These are phyloP conservation scores for Phalera bucephala DNA, from an alignment of 2,888 invertebrate species.

Conservation along the genomic window DNA sequence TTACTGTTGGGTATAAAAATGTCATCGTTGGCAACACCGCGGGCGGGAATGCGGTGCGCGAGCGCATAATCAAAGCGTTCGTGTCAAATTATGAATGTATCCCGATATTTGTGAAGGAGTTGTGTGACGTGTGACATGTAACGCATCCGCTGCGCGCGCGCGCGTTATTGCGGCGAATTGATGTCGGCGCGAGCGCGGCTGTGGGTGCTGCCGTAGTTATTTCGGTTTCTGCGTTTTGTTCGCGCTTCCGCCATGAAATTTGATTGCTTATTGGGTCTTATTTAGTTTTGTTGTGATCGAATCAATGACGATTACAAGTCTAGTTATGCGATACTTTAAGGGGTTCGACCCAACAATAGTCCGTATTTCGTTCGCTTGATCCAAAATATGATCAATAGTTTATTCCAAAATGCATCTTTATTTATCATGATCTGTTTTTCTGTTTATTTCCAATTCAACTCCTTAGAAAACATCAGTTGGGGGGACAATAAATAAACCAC, in stretches of 20 bases:
- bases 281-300: conserved; percentile 9
- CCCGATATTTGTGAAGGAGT: conserved; percentile 75
- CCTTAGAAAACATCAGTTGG: too few relatives aligned
- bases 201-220: conserved; percentile 43
- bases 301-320: too few relatives aligned
- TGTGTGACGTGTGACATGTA: conserved; percentile 67
- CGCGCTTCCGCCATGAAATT: conserved; percentile 28
- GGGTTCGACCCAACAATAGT: too few relatives aligned
- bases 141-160: conserved; percentile 58
- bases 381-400: too few relatives aligned
- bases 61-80: conserved; percentile 61
- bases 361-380: too few relatives aligned
- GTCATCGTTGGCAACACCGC: conserved; percentile 59
- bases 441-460: too few relatives aligned
- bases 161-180: conserved; percentile 42
- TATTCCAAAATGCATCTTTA: too few relatives aligned
- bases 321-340: too few relatives aligned
- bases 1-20: conserved; percentile 61
- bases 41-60: conserved; percentile 39
- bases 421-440: too few relatives aligned
- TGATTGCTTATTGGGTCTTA: conserved; percentile 8
- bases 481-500: too few relatives aligned
- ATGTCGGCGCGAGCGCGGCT: conserved; percentile 34
- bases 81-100: conserved; percentile 74
- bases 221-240: conserved; percentile 37